phyloP scores from a whole-genome alignment of 2,797 vertebrate species.

The Syndactyla subalaris region DNA sequence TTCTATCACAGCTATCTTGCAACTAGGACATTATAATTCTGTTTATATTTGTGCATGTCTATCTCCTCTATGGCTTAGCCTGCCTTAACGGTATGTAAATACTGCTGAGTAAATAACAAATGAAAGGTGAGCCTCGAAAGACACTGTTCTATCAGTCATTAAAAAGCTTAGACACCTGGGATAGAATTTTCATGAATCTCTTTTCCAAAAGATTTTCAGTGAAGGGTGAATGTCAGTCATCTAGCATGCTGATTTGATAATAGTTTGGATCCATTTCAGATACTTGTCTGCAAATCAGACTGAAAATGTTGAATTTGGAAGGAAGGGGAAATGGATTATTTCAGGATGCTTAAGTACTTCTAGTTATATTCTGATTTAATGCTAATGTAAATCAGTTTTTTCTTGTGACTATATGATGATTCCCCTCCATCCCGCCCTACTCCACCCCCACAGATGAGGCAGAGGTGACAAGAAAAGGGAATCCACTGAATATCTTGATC shows the following conservation, averaged over 20 bases:
- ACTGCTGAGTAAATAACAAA: slow-evolving; percentile 60
- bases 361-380: background rate
- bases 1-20: background rate
- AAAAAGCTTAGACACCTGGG: background rate
- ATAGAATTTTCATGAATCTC: slow-evolving; percentile 18
- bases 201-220: slow-evolving; percentile 21
- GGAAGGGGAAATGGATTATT: background rate
- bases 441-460: background rate
- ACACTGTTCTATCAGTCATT: slow-evolving; percentile 31
- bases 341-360: background rate
- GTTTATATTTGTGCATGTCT: slow-evolving; percentile 25
- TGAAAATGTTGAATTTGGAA: slow-evolving; percentile 19
- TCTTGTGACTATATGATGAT: background rate
- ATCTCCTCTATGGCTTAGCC: background rate
- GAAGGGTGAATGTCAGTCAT: slow-evolving; percentile 37
- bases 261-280: slow-evolving; percentile 39
- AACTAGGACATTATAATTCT: background rate
- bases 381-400: background rate
- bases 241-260: slow-evolving; percentile 19
- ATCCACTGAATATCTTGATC: background rate
- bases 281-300: slow-evolving; percentile 19
- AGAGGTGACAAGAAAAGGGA: background rate
- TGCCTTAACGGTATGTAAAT: slow-evolving; percentile 47
- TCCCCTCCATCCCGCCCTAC: rapidly evolving
- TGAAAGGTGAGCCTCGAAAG: slow-evolving; percentile 42